A percentile compares a stretch with the other conserved stretches of the same genome.
These are phyloP conservation scores for Eolophus roseicapilla DNA, from an alignment of 2,113 vertebrate genomes.

Conservation along the genomic window DNA sequence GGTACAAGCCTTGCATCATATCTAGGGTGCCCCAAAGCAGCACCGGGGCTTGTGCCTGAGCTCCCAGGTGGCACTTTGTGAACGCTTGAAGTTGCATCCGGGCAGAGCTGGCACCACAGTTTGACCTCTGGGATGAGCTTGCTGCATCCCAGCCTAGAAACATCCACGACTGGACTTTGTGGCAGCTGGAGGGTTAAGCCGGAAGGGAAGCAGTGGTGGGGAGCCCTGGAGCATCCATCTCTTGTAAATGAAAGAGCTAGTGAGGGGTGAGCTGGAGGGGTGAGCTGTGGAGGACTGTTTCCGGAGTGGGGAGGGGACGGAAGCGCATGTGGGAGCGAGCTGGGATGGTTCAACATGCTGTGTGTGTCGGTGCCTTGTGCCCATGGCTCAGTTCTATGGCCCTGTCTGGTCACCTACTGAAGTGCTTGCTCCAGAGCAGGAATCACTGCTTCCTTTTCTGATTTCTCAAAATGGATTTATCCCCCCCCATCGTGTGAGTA, in stretches of 20 bases:
- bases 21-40: fast-evolving
- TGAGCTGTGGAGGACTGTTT: neutral
- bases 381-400: neutral
- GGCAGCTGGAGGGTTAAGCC: fast-evolving
- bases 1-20: fast-evolving
- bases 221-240: neutral
- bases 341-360: fast-evolving
- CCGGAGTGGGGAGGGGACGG: neutral
- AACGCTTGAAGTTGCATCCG: fast-evolving
- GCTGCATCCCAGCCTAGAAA: neutral
- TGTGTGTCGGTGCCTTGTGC: neutral
- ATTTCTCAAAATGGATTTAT: neutral
- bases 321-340: fast-evolving
- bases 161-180: fast-evolving
- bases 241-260: neutral
- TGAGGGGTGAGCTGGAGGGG: neutral
- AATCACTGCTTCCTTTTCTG: neutral
- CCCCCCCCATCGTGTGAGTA: fast-evolving
- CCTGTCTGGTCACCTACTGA: fast-evolving
- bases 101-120: fast-evolving
- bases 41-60: fast-evolving
- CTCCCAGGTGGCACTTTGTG: fast-evolving
- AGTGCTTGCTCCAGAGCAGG: fast-evolving
- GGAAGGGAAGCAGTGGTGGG: neutral
- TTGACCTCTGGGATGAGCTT: neutral